Evolutionary conservation across 2,113 vertebrate genomes (phyloP).

Genomic region (Astur gentilis): DNA sequence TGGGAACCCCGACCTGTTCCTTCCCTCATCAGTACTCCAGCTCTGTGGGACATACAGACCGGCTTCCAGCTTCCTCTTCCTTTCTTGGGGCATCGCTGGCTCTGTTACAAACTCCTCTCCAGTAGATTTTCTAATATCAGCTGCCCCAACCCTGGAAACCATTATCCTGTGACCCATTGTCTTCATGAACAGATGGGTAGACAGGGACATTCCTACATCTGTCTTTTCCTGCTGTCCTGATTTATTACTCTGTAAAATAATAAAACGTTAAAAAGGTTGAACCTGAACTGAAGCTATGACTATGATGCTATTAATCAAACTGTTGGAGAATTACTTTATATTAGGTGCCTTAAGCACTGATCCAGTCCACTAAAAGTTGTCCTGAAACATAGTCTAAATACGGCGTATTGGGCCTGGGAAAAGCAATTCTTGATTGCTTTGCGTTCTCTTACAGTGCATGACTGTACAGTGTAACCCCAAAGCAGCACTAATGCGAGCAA

Average conservation of each 20-base stretch:
- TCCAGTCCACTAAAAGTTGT: slow-evolving; percentile 30
- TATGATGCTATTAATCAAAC: slow-evolving; percentile 69
- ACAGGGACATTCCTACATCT: slow-evolving; percentile 3
- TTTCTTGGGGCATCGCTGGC: neutral
- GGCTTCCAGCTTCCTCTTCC: neutral
- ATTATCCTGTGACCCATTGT: slow-evolving; percentile 21
- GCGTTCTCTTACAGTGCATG: neutral
- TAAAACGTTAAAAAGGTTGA: slow-evolving; percentile 72
- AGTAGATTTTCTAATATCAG: neutral
- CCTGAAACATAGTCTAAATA: slow-evolving; percentile 16
- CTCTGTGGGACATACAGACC: neutral
- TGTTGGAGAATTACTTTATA: slow-evolving; percentile 48
- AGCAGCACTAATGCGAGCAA: neutral
- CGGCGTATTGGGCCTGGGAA: neutral
- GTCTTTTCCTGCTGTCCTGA: slow-evolving; percentile 55
- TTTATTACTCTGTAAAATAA: slow-evolving; percentile 69
- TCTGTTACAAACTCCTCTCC: neutral
- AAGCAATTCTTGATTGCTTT: neutral
- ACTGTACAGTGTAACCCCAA: neutral
- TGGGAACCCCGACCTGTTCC: fast-evolving
- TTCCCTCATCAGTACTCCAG: neutral
- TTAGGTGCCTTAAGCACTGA: slow-evolving; percentile 40
- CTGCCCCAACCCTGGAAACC: neutral
- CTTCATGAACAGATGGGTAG: neutral
- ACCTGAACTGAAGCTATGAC: slow-evolving; percentile 63